Evolutionary conservation across 2,888 invertebrate genomes (phyloP).

Genomic region (Xanthorhoe spadicearia): DNA sequence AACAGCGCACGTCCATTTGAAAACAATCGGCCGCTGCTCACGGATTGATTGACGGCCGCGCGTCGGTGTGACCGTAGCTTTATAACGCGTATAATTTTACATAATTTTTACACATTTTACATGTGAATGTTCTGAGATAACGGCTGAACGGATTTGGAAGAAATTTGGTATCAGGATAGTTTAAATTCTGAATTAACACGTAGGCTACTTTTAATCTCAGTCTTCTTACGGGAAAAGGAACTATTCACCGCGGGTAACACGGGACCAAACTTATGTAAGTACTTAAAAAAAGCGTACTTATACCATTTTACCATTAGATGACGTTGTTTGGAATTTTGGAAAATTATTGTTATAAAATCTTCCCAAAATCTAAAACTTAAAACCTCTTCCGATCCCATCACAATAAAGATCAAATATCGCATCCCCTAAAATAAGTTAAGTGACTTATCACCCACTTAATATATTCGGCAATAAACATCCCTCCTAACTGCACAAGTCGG

Average conservation of each 20-base stretch:
- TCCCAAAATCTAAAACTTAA: neutral
- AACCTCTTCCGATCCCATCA: neutral
- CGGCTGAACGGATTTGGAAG: neutral
- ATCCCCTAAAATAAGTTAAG: conserved; percentile 23
- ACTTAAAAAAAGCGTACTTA: too few relatives aligned
- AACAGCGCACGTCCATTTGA: conserved; percentile 58
- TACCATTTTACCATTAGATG: too few relatives aligned
- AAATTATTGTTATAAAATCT: too few relatives aligned
- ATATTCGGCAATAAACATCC: conserved; percentile 32
- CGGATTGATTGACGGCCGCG: conserved; percentile 58
- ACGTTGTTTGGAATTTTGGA: too few relatives aligned
- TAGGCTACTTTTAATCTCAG: too few relatives aligned
- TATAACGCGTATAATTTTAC: conserved; percentile 40
- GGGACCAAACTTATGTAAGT: too few relatives aligned
- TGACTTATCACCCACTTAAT: conserved; percentile 36
- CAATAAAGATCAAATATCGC: conserved; percentile 16
- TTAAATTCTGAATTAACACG: too few relatives aligned
- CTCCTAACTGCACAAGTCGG: conserved; percentile 25
- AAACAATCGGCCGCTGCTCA: conserved; percentile 62
- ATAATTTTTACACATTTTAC: conserved; percentile 33
- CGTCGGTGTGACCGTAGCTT: conserved; percentile 47
- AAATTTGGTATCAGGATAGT: too few relatives aligned
- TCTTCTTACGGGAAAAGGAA: too few relatives aligned
- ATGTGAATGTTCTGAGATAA: neutral
- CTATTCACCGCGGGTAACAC: too few relatives aligned